These are phyloP conservation scores for Trematocara nigrifrons DNA, from an alignment of 2,113 vertebrate genomes.

Conservation along the genomic window DNA sequence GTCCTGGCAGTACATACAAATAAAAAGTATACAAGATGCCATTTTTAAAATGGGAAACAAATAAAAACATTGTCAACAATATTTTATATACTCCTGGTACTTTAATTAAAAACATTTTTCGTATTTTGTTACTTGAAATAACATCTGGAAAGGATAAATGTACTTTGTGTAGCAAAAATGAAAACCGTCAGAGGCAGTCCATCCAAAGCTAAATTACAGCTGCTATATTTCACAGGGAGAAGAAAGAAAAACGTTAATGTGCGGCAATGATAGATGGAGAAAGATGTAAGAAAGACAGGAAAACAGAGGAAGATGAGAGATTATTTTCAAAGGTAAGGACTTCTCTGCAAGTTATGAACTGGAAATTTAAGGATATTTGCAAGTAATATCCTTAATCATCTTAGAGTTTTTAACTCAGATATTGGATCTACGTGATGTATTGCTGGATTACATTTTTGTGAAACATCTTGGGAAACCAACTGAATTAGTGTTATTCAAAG, in stretches of 20 bases:
- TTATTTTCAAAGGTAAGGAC: neutral
- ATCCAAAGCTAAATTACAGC: neutral
- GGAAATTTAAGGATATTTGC: neutral
- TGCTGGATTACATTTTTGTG: neutral
- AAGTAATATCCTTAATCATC: neutral
- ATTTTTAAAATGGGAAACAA: fast-evolving
- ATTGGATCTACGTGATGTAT: neutral
- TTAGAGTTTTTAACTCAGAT: neutral
- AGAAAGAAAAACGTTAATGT: neutral
- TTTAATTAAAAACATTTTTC: neutral
- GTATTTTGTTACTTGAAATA: neutral
- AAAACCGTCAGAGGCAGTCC: neutral
- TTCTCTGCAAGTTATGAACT: neutral
- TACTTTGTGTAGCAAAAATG: neutral
- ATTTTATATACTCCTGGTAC: neutral
- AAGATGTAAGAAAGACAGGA: neutral
- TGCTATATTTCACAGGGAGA: neutral
- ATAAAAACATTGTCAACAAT: neutral
- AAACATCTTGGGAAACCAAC: neutral
- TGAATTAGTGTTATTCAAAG: neutral
- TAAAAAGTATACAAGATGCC: neutral
- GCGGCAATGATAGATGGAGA: neutral
- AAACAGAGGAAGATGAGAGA: neutral
- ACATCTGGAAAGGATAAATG: neutral
- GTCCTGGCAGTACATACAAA: neutral